Base-by-base conservation (phyloP, 2,797 vertebrate species). In the Vireo griseus region DNA sequence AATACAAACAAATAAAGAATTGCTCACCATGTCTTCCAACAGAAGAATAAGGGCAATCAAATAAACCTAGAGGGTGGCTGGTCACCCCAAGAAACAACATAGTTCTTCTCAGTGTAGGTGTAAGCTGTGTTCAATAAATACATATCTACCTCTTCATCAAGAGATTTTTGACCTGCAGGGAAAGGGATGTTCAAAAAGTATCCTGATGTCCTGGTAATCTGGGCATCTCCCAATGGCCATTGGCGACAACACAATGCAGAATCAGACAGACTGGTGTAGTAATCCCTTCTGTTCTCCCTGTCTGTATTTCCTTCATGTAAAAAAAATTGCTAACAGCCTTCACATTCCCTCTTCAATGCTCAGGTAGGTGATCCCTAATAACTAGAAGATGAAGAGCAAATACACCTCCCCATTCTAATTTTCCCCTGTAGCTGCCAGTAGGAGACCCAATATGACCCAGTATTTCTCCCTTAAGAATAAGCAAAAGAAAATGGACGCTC, bases 71-170 rank as follows among this genome's bases (percentile, higher is more conserved):
- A 67, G 11, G 1, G 5, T 48, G 44, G 10, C 21, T 76, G 21
- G 4, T 35, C 19, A 20, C 20, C 5, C 19, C 0, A 0, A 54
- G 55, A 62, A 51, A 35, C 6, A 15, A 65, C 3, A 10, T 11
- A 16, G 16, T 16, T 86, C 20, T 78, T 52, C 51, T n/a, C 10
- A 72, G 28, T 10, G 19, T 10, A 47, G 19, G 4, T 31, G 4
- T 63, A 82, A 90, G 13, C 18, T 57, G 40, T 48, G 13, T 44
- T 75, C 81, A 28, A 75, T 44, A 77, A 77, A 83, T 25, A 11
- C 24, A 26, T 47, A 67, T 31, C 21, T 6, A 40, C 3, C 7
- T 77, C 44, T 61, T 80, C 9, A 57, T 42, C 57, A 57, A 77
- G 24, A 50, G 61, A 47, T 37, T 47, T 55, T 42, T 45, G 19